Percentiles rank a stretch among this genome's conserved stretches.
Evolutionary conservation across 2,797 vertebrate species (phyloP).

Genomic region (Oreonectes daqikongensis): DNA sequence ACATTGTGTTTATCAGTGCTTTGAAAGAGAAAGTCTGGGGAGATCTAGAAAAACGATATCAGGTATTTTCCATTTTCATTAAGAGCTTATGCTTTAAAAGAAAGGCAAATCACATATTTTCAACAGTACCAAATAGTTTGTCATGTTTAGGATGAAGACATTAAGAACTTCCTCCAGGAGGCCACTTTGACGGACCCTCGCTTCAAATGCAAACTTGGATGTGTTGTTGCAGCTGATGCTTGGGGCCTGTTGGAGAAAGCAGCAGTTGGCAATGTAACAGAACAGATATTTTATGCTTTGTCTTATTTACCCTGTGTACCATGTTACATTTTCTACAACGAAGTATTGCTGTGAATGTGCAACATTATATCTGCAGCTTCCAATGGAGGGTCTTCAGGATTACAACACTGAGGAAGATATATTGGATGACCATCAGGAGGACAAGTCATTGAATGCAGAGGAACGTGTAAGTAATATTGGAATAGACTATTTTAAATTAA

Average conservation of each 20-base stretch:
- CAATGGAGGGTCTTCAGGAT: not conserved
- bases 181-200: too few species aligned
- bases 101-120: not conserved
- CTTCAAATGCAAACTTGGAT: too few species aligned
- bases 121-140: too few species aligned
- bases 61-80: not conserved
- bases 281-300: too few species aligned
- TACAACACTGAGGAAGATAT: not conserved
- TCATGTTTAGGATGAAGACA: too few species aligned
- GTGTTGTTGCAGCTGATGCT: not conserved
- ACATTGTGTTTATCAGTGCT: not conserved
- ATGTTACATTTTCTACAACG: not conserved
- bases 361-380: not conserved
- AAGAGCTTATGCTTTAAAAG: not conserved
- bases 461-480: not conserved
- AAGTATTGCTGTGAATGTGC: not conserved
- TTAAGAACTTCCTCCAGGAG: too few species aligned
- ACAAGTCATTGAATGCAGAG: not conserved
- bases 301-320: not conserved
- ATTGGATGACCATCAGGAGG: not conserved
- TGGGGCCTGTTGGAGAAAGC: constrained; percentile 2
- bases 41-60: not conserved
- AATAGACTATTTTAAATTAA: not conserved
- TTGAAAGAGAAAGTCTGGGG: not conserved
- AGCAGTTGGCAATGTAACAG: too few species aligned